Evolutionary conservation across 1,140 invertebrate species (phyloP).

Genomic region (Diabrotica undecimpunctata): DNA sequence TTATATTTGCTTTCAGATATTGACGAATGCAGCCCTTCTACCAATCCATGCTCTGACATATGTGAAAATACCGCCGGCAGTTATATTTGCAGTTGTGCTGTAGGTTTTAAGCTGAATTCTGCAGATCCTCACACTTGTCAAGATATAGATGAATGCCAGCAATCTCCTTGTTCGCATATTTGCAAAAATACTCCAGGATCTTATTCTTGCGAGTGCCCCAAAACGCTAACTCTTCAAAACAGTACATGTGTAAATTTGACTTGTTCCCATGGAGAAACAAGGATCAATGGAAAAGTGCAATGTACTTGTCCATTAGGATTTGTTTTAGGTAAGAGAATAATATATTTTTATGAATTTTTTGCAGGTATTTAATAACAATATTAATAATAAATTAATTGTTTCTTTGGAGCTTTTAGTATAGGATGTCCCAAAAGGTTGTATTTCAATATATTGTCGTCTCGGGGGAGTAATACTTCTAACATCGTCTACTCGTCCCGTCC

Average conservation of each 20-base stretch:
- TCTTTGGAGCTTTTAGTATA: no score
- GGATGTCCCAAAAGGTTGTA: no score
- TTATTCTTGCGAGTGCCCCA: slow-evolving; percentile 47
- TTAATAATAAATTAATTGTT: no score
- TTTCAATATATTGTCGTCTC: no score
- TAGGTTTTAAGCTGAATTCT: slow-evolving; percentile 22
- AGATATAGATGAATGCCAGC: slow-evolving; percentile 27
- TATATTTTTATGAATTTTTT: no score
- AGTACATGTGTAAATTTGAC: slow-evolving; percentile 34
- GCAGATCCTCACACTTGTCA: slow-evolving; percentile 16
- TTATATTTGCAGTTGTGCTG: slow-evolving; percentile 46
- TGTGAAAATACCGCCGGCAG: slow-evolving; percentile 50
- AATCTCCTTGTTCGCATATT: slow-evolving; percentile 37
- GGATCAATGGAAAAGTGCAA: slow-evolving; percentile 23
- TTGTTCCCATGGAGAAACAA: slow-evolving; percentile 50
- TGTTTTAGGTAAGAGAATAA: slow-evolving; percentile 43
- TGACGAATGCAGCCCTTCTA: slow-evolving; percentile 58
- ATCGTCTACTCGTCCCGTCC: no score
- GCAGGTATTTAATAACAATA: no score
- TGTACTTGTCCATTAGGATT: slow-evolving; percentile 75
- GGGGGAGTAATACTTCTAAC: no score
- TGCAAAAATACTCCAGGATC: slow-evolving; percentile 38
- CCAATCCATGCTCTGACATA: slow-evolving; percentile 49
- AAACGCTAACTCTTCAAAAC: slow-evolving; percentile 51
- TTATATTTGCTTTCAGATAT: slow-evolving; percentile 50